phyloP scores from a whole-genome alignment of 1,140 invertebrate genomes.

The Heterodera schachtii region DNA sequence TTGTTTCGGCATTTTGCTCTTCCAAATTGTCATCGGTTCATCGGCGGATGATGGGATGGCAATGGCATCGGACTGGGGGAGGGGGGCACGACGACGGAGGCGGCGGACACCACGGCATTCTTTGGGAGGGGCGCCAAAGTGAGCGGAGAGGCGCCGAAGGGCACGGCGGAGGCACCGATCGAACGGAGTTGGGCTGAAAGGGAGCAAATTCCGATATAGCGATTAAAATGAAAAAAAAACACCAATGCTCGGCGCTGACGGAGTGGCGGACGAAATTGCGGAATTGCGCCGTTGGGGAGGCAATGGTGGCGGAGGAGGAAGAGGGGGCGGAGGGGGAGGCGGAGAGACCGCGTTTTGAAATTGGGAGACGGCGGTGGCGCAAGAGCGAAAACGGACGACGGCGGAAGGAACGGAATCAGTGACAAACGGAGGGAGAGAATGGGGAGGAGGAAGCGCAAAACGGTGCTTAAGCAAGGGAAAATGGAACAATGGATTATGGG shows the following conservation, averaged over 20 bases:
- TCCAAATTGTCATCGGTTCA: background rate
- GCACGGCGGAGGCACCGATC: background rate
- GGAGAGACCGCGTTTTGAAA: background rate
- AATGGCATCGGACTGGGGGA: background rate
- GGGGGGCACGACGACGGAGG: background rate
- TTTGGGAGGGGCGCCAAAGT: background rate
- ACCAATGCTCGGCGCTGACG: constrained; percentile 38
- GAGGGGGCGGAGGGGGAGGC: background rate
- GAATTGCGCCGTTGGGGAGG: constrained; percentile 48
- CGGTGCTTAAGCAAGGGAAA: background rate
- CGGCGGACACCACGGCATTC: background rate
- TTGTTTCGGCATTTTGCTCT: background rate
- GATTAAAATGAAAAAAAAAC: background rate
- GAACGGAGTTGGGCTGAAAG: background rate
- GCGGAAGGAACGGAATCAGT: background rate
- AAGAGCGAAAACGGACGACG: constrained; percentile 18
- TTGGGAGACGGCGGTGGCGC: constrained; percentile 2
- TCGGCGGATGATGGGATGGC: background rate
- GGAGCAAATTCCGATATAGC: background rate
- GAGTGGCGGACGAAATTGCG: constrained; percentile 46
- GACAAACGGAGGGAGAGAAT: background rate
- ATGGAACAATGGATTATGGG: too few species aligned
- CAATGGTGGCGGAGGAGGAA: constrained; percentile 18
- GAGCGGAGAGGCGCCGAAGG: background rate
- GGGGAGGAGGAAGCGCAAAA: background rate